These are phyloP conservation scores for Subacronicta megacephala DNA, from an alignment of 2,888 invertebrate species.

Conservation along the genomic window DNA sequence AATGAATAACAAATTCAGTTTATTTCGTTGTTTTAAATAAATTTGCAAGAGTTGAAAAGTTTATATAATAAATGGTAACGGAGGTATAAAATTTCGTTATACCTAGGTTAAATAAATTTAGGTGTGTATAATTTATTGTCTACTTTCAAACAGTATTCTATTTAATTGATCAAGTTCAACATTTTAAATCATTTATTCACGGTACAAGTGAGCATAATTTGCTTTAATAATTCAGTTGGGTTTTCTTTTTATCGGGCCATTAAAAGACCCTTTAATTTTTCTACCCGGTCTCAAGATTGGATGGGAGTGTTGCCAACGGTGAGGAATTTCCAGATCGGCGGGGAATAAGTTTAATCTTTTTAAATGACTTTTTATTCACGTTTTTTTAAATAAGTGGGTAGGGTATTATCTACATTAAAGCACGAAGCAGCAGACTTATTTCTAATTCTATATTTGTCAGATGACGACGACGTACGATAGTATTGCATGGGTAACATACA, in stretches of 20 bases:
- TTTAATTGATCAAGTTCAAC: slow-evolving; percentile 47
- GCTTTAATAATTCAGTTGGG: slow-evolving; percentile 30
- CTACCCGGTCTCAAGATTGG: slow-evolving; percentile 27
- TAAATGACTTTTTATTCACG: too few species aligned
- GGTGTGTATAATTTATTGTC: slow-evolving; percentile 34
- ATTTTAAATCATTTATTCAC: slow-evolving; percentile 46
- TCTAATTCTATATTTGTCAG: too few species aligned
- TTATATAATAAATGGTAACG: slow-evolving; percentile 13
- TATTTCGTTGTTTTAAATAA: slow-evolving; percentile 3
- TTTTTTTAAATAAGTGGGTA: too few species aligned
- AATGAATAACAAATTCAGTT: slow-evolving; percentile 15
- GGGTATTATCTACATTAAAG: too few species aligned
- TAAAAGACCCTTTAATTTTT: slow-evolving; percentile 58
- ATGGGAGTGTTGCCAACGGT: not conserved
- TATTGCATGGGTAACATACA: too few species aligned
- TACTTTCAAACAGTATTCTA: slow-evolving; percentile 29
- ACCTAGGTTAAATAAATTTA: slow-evolving; percentile 29
- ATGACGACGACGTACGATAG: too few species aligned
- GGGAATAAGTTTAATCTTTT: too few species aligned
- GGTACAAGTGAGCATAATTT: slow-evolving; percentile 34
- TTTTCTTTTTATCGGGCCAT: slow-evolving; percentile 50
- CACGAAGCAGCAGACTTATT: too few species aligned
- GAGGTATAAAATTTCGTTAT: slow-evolving; percentile 6
- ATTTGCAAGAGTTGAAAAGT: slow-evolving; percentile 14
- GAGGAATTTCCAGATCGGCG: too few species aligned